Percentiles rank a stretch among this genome's conserved stretches.
Evolutionary conservation across 2,797 vertebrate genomes (phyloP).

Genomic region (Rhinoraja longicauda): DNA sequence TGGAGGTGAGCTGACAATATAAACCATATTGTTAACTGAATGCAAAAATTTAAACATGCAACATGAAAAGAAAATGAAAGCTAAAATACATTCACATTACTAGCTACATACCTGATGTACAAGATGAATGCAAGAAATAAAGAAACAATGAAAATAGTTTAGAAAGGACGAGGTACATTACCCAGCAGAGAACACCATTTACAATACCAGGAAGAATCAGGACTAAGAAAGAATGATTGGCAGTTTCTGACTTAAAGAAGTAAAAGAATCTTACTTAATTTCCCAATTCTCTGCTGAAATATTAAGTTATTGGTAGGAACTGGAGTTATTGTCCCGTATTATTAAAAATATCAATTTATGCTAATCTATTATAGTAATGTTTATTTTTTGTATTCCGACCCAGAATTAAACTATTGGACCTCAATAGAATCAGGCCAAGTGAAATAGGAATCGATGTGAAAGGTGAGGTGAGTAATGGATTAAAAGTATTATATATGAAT

Average conservation of each 20-base stretch:
- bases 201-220: neutral
- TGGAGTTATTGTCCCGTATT: neutral
- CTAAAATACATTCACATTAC: neutral
- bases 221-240: neutral
- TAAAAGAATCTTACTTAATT: neutral
- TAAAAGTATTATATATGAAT: too few relatives aligned
- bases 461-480: too few relatives aligned
- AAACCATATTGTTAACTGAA: too few relatives aligned
- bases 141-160: neutral
- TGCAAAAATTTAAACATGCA: conserved; percentile 3
- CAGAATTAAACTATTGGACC: neutral
- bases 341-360: too few relatives aligned
- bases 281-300: neutral
- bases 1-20: neutral
- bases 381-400: neutral
- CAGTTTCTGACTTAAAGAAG: neutral
- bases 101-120: neutral
- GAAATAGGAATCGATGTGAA: too few relatives aligned
- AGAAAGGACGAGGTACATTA: neutral
- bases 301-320: neutral
- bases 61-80: neutral
- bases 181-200: too few relatives aligned
- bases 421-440: conserved; percentile 12
- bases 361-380: neutral
- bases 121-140: neutral